Evolutionary conservation across 2,888 invertebrate genomes (phyloP).

Genomic region (Drosophila sordidapex): DNA sequence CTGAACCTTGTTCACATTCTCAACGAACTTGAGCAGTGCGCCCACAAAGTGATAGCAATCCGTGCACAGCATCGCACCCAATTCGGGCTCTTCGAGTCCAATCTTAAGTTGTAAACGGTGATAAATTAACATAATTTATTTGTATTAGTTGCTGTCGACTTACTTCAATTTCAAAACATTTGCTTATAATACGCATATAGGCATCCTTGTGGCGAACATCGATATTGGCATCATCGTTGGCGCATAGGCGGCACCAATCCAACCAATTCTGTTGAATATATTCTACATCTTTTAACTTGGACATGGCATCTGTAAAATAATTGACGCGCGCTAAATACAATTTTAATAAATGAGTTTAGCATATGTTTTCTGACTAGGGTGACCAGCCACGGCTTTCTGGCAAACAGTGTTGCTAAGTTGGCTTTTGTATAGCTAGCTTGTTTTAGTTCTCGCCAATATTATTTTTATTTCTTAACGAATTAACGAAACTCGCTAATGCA

Average conservation of each 20-base stretch:
- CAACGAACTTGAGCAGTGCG: slow-evolving; percentile 36
- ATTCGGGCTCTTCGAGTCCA: slow-evolving; percentile 52
- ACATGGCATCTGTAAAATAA: background rate
- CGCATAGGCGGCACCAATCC: slow-evolving; percentile 63
- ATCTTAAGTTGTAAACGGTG: slow-evolving; percentile 34
- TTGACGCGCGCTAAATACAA: slow-evolving; percentile 16
- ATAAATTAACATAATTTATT: background rate
- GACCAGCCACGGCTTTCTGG: slow-evolving; percentile 9
- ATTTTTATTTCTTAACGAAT: background rate
- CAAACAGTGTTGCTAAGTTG: background rate
- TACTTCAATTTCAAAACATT: slow-evolving; percentile 65
- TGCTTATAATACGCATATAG: slow-evolving; percentile 57
- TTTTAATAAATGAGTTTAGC: slow-evolving; percentile 5
- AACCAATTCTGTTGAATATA: slow-evolving; percentile 43
- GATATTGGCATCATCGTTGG: slow-evolving; percentile 41
- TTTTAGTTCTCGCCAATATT: background rate
- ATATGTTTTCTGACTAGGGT: slow-evolving; percentile 17
- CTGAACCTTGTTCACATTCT: slow-evolving; percentile 59
- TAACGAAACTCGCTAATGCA: background rate
- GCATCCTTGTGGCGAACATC: slow-evolving; percentile 33
- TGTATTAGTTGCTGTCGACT: background rate
- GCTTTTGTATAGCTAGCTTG: background rate
- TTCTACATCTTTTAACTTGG: slow-evolving; percentile 1
- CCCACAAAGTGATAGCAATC: slow-evolving; percentile 45
- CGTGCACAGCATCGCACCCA: slow-evolving; percentile 57